phyloP scores from a whole-genome alignment of 2,797 vertebrate species.

The Chelmon rostratus region DNA sequence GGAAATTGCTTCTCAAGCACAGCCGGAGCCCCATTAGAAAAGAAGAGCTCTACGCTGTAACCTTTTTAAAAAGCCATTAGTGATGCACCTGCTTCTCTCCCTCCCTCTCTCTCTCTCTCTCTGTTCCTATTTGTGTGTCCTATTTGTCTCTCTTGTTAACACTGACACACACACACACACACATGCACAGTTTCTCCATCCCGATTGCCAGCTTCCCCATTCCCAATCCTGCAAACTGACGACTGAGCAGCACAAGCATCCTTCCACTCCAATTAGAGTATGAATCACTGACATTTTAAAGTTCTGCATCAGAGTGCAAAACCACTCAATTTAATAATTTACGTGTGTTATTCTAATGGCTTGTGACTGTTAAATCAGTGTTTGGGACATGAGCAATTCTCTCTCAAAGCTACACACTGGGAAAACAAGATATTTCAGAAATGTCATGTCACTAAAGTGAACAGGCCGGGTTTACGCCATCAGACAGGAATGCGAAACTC shows the following conservation, averaged over 20 bases:
- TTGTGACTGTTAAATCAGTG: slow-evolving; percentile 54
- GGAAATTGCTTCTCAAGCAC: slow-evolving; percentile 87
- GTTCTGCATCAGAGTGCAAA: slow-evolving; percentile 66
- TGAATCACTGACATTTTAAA: slow-evolving; percentile 75
- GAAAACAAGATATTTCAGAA: slow-evolving; percentile 49
- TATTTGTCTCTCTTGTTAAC: slow-evolving; percentile 84
- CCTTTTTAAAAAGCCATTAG: slow-evolving; percentile 89
- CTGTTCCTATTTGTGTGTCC: slow-evolving; percentile 69
- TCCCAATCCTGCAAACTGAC: slow-evolving; percentile 68
- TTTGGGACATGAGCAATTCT: slow-evolving; percentile 60
- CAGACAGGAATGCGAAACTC: slow-evolving; percentile 28
- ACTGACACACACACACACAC: slow-evolving; percentile 60
- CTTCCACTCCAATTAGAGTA: slow-evolving; percentile 70
- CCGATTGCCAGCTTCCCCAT: slow-evolving; percentile 68
- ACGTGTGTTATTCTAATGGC: slow-evolving; percentile 57
- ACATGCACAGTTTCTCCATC: slow-evolving; percentile 53
- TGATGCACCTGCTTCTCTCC: slow-evolving; percentile 82
- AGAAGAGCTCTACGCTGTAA: slow-evolving; percentile 84
- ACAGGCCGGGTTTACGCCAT: not conserved
- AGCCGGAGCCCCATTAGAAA: slow-evolving; percentile 86
- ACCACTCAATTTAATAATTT: slow-evolving; percentile 71
- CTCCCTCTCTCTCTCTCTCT: slow-evolving; percentile 57
- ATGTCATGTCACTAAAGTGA: slow-evolving; percentile 38
- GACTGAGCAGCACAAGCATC: slow-evolving; percentile 62
- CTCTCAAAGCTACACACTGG: slow-evolving; percentile 31